Conservation (phyloP, 2,113 vertebrate genomes). For the Uropsilus gracilis region DNA sequence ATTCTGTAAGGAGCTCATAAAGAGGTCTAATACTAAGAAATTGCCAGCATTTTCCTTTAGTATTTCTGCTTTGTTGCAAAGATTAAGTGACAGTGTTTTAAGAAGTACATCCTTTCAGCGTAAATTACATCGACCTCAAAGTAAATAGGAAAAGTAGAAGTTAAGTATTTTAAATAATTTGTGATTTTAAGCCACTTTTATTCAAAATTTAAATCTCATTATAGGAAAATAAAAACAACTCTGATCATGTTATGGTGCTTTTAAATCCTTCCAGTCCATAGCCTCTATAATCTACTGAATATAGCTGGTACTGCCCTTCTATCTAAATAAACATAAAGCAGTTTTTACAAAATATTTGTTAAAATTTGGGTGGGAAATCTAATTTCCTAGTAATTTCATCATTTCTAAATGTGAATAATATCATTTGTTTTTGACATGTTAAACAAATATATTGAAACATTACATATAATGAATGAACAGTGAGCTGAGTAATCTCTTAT, state of each 20-base stretch:
- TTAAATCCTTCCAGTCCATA: not conserved
- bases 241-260: not conserved
- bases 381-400: conserved; percentile 45
- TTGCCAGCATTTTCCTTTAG: not conserved
- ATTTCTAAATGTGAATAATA: conserved; percentile 15
- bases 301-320: not conserved
- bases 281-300: not conserved
- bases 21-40: not conserved
- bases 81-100: conserved; percentile 1
- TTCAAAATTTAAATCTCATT: conserved; percentile 37
- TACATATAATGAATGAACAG: not conserved
- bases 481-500: not conserved
- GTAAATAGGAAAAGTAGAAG: not conserved
- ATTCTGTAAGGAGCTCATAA: not conserved
- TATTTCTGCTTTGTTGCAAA: not conserved
- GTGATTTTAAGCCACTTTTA: conserved; percentile 20
- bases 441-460: not conserved
- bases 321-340: conserved; percentile 20
- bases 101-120: not conserved
- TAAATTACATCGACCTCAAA: not conserved
- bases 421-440: conserved; percentile 42
- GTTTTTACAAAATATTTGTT: not conserved
- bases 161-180: not conserved
- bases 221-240: conserved; percentile 3
- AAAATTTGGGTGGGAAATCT: conserved; percentile 2